Percentiles rank a stretch among this genome's conserved stretches.
Conservation (phyloP, 2,888 invertebrate genomes). For the Xestia xanthographa region DNA sequence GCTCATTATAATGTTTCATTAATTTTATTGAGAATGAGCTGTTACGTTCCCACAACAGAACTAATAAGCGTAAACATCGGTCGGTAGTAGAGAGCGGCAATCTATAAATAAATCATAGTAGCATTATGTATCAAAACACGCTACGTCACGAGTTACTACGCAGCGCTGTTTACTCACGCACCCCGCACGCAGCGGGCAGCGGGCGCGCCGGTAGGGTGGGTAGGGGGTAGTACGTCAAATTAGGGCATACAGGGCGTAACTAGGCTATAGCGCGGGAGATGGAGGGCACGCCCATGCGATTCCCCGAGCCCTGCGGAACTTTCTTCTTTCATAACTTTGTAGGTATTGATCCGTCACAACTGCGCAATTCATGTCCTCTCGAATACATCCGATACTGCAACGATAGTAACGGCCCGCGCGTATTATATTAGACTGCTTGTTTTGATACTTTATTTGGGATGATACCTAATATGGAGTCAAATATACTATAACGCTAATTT, state of each 20-base stretch:
- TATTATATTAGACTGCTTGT: constrained; percentile 51
- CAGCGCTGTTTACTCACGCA: constrained; percentile 79
- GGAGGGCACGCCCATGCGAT: constrained; percentile 87
- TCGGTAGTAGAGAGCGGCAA: constrained; percentile 57
- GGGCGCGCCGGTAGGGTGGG: constrained; percentile 72
- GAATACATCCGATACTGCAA: constrained; percentile 80
- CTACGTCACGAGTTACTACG: constrained; percentile 71
- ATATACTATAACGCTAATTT: neutral
- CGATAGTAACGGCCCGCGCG: constrained; percentile 74
- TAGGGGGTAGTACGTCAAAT: constrained; percentile 85
- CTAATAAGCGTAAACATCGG: constrained; percentile 54
- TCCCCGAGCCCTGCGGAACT: constrained; percentile 88
- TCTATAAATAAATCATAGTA: constrained; percentile 70
- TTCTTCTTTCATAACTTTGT: constrained; percentile 90
- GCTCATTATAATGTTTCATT: constrained; percentile 60
- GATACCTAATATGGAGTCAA: neutral
- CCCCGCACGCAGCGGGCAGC: constrained; percentile 65
- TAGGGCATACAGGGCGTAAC: constrained; percentile 90
- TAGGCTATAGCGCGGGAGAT: constrained; percentile 88
- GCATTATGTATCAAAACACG: constrained; percentile 69
- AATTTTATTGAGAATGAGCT: constrained; percentile 57
- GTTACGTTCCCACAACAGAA: constrained; percentile 63
- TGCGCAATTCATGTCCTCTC: constrained; percentile 88
- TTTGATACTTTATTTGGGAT: constrained; percentile 33
- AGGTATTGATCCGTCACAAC: constrained; percentile 90